Base-by-base conservation (phyloP, 2,888 invertebrate genomes). In the Nysson spinosus region DNA sequence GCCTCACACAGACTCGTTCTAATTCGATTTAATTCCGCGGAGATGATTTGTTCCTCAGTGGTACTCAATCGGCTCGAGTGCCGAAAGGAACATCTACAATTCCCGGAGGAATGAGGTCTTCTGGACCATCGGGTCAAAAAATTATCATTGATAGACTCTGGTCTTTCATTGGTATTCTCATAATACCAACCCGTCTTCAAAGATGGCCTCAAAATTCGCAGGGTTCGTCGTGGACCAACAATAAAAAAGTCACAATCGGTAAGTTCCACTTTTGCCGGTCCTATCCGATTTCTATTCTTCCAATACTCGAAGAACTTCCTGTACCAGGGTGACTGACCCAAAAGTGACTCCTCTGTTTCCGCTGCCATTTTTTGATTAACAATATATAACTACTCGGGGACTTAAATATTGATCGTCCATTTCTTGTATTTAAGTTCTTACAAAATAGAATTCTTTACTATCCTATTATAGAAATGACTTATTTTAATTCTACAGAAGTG, bases 1-100 rank as follows among this genome's bases (percentile, higher is more conserved):
- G 81, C 82, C 50, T 86, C 85, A 71, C 81, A 81, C 0, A 85
- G 78, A 19, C 83, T 85, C 42, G 81, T 82, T 3, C 85, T 75
- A 24, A 86, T 86, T 4, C 83, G 78, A 64, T 84, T 77, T 5
- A 87, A 74, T 47, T 86, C 83, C 11, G 72, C 78, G n/a, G 80
- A 78, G 30, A 85, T 80, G 6, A 83, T 73, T 11, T 77, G 68
- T 39, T 78, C 76, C 34, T 83, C 82, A 56, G 69, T 72, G 3
- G 75, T 81, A 30, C 81, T 81, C n/a, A 78, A 26, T 11, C 79
- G 61, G 9, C 58, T 72, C n/a, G 84, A 84, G 3, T 80, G 80
- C 6, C 85, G 65, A 52, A 85, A 87, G 3, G 85, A 85, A 43
- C 86, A 87, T 3, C 86, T 75, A 43, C 86, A 86, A 44, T 85